Conservation (phyloP, 2,113 vertebrate genomes). For the Gnathonemus longibarbis region DNA sequence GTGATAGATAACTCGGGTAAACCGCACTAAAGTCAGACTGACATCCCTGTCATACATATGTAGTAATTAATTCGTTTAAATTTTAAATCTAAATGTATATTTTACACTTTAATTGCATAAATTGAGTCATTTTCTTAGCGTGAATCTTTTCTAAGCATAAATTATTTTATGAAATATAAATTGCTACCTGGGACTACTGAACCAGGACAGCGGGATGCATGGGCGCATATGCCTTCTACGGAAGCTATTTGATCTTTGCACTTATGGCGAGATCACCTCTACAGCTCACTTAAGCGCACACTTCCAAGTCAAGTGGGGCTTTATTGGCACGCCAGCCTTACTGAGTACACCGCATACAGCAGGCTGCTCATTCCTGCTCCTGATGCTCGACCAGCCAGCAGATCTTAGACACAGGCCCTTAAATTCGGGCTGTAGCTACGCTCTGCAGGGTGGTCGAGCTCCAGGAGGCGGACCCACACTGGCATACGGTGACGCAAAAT, state of each 20-base stretch:
- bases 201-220: too few species aligned
- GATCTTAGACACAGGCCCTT: background rate
- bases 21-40: background rate
- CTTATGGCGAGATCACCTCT: too few species aligned
- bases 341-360: background rate
- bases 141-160: background rate
- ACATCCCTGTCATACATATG: background rate
- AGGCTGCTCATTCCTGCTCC: background rate
- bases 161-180: too few species aligned
- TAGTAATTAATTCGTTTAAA: background rate
- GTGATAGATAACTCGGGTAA: background rate
- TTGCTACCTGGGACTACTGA: too few species aligned
- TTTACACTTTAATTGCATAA: background rate
- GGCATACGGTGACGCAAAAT: background rate
- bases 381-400: too few species aligned
- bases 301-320: background rate
- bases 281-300: background rate
- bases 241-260: too few species aligned
- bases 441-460: background rate
- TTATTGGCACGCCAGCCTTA: background rate
- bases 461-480: background rate
- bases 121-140: background rate
- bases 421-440: background rate
- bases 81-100: background rate
- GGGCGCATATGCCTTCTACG: too few species aligned